Base-by-base conservation (phyloP, 1,140 invertebrate genomes). In the Heliothis subflexa region DNA sequence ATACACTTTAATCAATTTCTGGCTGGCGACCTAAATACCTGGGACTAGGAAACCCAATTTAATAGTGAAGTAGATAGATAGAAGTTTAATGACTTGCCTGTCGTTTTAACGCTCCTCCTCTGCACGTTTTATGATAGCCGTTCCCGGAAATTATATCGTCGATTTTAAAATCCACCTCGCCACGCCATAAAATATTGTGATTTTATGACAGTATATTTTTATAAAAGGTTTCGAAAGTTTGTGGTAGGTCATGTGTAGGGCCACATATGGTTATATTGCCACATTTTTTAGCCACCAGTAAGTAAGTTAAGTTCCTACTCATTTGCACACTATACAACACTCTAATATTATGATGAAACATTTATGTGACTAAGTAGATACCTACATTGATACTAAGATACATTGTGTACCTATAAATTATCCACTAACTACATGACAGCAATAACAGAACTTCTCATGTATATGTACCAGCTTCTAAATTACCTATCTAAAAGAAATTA, bases 1-100 rank as follows among this genome's bases (percentile, higher is more conserved):
- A 74, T 14, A 74, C 33, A 28, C 18, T 74, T 61, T 61, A 74
- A 74, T 74, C 71, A 74, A 74, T 74, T 74, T 18, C 55, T 28
- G 18, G 10, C 55, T 21, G 18, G 28, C 14, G 55, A 21, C 71
- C 71, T 61, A 74, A 25, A 74, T 74, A 61, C 45, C 33, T 74
- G 10, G 40, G 57, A 61, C 14, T 28, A 40, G 71, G 55, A 49
- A 73, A 18, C 40, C 55, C 55, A 61, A 61, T 61, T 74, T 61
- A 61, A 54, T 7, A 16, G 28, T 57, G 49, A 74, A 45, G 18
- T 14, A 70, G 47, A 7, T 74, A 18, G 45, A 61, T 16, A 28
- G 14, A 61, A 61, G 16, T 74, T 74, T 74, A 74, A 74, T 74
- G 55, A 61, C 18, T 74, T 47, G 72, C n/a, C 57, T 33, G 55